Evolutionary conservation across 2,113 vertebrate species (phyloP), one percentile per base, ranked within the genome.

Genomic region (Pontoporia blainvillei): DNA sequence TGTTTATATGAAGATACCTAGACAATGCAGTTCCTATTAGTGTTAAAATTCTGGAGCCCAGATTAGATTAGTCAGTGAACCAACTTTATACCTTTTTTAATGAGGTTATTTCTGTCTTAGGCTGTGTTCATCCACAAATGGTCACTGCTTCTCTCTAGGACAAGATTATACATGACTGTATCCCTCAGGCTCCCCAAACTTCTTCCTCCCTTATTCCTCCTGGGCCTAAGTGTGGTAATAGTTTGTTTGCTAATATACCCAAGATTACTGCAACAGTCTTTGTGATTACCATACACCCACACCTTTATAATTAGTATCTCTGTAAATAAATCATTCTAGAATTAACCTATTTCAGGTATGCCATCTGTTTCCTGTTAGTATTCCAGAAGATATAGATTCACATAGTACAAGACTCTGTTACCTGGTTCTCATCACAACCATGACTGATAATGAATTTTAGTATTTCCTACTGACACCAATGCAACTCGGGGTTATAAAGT

Each of bases 241-340:
- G 52, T 71, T 72, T 84, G 34, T 21, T 44, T 62, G 39, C 13
- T 95, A 61, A 41, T 61, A 83, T 92, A 27, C 21, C 29, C 44
- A 27, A 64, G 61, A 44, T 83, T 57, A 76, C 11, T 90, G 27
- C 67, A 86, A 41, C 79, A 83, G 21, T 5, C 39, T 49, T 82
- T 72, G 34, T 82, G 71, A n/a, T 85, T 78, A 64, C 3, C 36
- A 39, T 44, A 82, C 5, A 89, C 15, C 44, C 54, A 78, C 15
- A 66, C 0, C 2, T 90, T 86, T 52, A 73, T 73, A 84, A 86
- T 96, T 82, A 92, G 41, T 49, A 87, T 36, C 21, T 94, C 54
- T 86, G 57, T 69, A 87, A 96, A 85, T 76, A 76, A 75, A 79
- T 76, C 41, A 59, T n/a, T 31, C 49, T 71, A 94, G 64, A 96